These are phyloP conservation scores for Dinoponera quadriceps DNA, from an alignment of 1,140 invertebrate genomes.

Conservation along the genomic window DNA sequence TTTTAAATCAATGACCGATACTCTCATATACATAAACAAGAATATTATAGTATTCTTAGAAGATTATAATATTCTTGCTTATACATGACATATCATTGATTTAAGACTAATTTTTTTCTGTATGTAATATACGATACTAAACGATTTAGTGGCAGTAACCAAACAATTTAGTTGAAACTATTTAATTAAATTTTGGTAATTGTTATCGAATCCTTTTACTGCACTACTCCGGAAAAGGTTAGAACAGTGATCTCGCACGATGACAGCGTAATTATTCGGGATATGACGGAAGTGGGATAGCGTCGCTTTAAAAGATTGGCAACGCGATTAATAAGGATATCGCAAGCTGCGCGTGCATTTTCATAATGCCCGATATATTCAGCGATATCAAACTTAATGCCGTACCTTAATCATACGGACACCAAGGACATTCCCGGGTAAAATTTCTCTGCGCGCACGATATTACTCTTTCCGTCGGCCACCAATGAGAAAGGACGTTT, in stretches of 20 bases:
- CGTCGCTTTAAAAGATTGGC: conserved; percentile 14
- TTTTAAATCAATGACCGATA: too few relatives aligned
- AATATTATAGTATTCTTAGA: too few relatives aligned
- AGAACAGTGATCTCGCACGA: not conserved
- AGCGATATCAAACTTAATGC: conserved; percentile 55
- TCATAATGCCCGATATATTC: conserved; percentile 37
- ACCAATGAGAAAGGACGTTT: not conserved
- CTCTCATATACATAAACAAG: too few relatives aligned
- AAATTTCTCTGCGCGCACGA: conserved; percentile 29
- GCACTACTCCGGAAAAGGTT: not conserved
- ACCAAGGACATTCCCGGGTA: conserved; percentile 49
- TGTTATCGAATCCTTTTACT: not conserved
- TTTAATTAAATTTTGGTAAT: too few relatives aligned
- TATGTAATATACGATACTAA: too few relatives aligned
- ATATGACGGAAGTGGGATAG: conserved; percentile 23
- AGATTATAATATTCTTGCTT: too few relatives aligned
- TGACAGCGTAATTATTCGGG: conserved; percentile 27
- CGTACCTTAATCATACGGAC: conserved; percentile 44
- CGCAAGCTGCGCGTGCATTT: conserved; percentile 14
- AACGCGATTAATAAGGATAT: conserved; percentile 28
- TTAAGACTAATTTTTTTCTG: too few relatives aligned
- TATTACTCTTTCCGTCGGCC: conserved; percentile 34
- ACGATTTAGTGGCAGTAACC: too few relatives aligned
- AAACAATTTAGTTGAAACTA: too few relatives aligned
- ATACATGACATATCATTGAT: too few relatives aligned